Evolutionary conservation across 2,113 vertebrate genomes (phyloP), one percentile per base, ranked within the genome.

Genomic region (Phaethornis superciliosus): DNA sequence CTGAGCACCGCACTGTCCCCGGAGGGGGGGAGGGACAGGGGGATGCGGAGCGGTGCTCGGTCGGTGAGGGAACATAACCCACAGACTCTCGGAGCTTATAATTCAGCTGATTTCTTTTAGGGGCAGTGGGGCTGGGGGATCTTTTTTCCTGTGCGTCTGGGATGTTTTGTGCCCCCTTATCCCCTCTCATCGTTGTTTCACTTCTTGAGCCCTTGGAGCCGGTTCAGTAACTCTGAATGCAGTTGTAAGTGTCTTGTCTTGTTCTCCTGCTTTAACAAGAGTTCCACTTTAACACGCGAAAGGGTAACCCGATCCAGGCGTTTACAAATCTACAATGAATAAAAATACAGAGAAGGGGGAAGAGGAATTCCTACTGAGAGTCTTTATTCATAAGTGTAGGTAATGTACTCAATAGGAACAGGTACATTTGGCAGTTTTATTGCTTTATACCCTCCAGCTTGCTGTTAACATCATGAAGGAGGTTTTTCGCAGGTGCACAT

Each of bases 271-370:
- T 96, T 97, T 97, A 97, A 97, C 97, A 97, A 95, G 96, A 92
- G 94, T 94, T 98, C 97, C 98, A 97, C 97, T 98, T 98, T 95
- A 98, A 98, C 98, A 98, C 97, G 96, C 92, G 96, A 98, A 95
- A 96, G 88, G 95, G 98, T 98, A 99, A 99, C 98, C 97, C 96
- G 98, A 99, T 96, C 98, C 96, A 96, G 80, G 96, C 96, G 90
- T 98, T 98, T 98, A 98, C 97, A 97, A 98, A 98, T 95, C 96
- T 95, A 94, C 97, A 96, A 93, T 96, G 97, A 98, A 97, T 97
- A 96, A 96, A 97, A 96, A 94, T 93, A 95, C 80, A 88, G 92
- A 95, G 94, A 91, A 89, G 85, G 79, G 83, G 64, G 75, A 90
- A 88, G 81, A 88, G 85, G 64, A 83, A 90, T 94, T 95, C 91